Evolutionary conservation across 2,113 vertebrate genomes (phyloP).

Genomic region (Zingel zingel): DNA sequence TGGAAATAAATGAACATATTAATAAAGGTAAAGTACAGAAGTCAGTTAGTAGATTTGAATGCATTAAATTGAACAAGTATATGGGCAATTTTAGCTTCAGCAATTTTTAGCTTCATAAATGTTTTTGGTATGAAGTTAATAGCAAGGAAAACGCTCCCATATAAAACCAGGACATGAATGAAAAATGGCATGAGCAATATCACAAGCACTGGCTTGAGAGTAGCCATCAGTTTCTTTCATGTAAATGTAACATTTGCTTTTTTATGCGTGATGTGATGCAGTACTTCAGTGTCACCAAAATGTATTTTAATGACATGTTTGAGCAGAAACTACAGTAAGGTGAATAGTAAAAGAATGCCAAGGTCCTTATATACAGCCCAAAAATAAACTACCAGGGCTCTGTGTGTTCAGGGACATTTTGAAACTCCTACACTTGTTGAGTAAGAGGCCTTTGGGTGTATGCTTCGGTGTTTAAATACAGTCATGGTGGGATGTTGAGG

Average conservation of each 20-base stretch:
- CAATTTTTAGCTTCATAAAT: no score
- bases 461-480: slow-evolving; percentile 1
- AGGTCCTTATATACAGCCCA: slow-evolving; percentile 12
- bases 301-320: slow-evolving; percentile 6
- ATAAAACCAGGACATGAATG: neutral
- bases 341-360: slow-evolving; percentile 32
- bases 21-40: neutral
- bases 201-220: slow-evolving; percentile 10
- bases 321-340: slow-evolving; percentile 11
- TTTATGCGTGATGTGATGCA: slow-evolving; percentile 25
- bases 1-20: neutral
- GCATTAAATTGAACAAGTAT: neutral
- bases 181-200: slow-evolving; percentile 22
- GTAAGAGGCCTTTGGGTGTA: neutral
- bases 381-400: neutral
- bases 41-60: neutral
- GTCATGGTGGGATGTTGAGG: neutral
- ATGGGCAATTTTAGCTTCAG: neutral
- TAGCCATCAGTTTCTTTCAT: slow-evolving; percentile 25
- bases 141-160: neutral
- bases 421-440: slow-evolving; percentile 17
- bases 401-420: neutral
- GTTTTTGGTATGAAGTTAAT: neutral
- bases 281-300: slow-evolving; percentile 2
- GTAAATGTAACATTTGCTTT: slow-evolving; percentile 19